Base-by-base conservation (phyloP, 2,888 invertebrate genomes). In the Eupithecia pulchellata region DNA sequence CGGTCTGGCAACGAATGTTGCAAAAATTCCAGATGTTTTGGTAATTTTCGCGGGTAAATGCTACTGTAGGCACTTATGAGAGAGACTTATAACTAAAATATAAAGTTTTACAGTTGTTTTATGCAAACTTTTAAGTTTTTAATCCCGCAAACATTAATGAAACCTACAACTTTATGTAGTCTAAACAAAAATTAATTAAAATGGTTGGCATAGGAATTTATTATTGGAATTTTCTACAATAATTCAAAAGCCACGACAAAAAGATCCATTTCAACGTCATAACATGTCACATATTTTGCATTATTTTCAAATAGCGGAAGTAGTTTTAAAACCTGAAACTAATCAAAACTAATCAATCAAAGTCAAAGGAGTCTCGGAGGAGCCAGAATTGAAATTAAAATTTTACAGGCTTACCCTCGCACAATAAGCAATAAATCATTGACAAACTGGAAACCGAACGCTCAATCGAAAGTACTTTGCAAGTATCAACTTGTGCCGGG, bases 401-500 rank as follows among this genome's bases (percentile, higher is more conserved):
- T 39, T 72, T 39, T 42, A 65, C 39, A 68, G 57, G 63, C 58
- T 67, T 52, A 68, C 36, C 42, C 20, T 47, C 68, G 61, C 29
- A n/a, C 39, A 60, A n/a, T 63, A 60, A 63, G 65, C 65, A 63
- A 72, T 75, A 71, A 65, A 74, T 73, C 69, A 74, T 60, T 71
- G 66, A 71, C 67, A 67, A 72, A 60, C 58, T 52, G 20, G 66
- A 74, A 70, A 64, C 63, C 58, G 42, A 73, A 74, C 60, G 60
- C 57, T 72, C 66, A 76, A 76, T 76, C 77, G 78, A 79, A 80
- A 80, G 77, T 76, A 77, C 73, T 75, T 77, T 64, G 34, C 74
- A 74, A 81, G 78, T 80, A 80, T 87, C 89, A 87, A 87, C 78
- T 82, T 57, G 20, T 32, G n/a, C 75, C 69, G 62, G 81, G 80